Percentiles rank a stretch among this genome's conserved stretches.
Conservation (phyloP, 1,140 invertebrate genomes). For the Drosophila mojavensis region DNA sequence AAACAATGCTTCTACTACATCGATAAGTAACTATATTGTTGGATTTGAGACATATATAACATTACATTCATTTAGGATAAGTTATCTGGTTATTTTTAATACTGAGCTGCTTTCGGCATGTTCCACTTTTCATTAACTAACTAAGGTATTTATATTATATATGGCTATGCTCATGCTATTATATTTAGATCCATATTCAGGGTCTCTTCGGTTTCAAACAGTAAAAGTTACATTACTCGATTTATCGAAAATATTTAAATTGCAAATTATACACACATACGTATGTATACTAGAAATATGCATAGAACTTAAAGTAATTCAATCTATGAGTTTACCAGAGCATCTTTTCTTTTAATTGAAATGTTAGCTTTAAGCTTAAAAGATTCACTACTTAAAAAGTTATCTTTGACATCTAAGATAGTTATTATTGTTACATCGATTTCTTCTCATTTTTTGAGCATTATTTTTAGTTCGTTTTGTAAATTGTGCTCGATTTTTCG, state of each 20-base stretch:
- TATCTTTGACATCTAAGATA: slow-evolving; percentile 31
- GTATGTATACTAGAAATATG: slow-evolving; percentile 2
- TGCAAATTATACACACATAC: slow-evolving; percentile 14
- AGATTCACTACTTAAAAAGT: slow-evolving; percentile 55
- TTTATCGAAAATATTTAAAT: slow-evolving; percentile 28
- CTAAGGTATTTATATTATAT: slow-evolving; percentile 49
- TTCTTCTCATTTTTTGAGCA: slow-evolving; percentile 43
- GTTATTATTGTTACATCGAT: slow-evolving; percentile 15
- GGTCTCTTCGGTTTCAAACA: slow-evolving; percentile 5
- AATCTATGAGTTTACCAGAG: slow-evolving; percentile 30
- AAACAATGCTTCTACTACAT: slow-evolving; percentile 32
- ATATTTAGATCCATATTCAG: background rate
- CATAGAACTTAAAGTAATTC: slow-evolving; percentile 30
- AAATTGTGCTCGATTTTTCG: slow-evolving; percentile 33
- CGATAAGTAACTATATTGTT: slow-evolving; percentile 29
- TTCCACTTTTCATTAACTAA: slow-evolving; percentile 53
- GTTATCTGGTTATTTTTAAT: slow-evolving; percentile 41
- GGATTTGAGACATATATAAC: slow-evolving; percentile 24
- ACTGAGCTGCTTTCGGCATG: slow-evolving; percentile 52
- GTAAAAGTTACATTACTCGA: slow-evolving; percentile 13
- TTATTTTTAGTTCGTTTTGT: slow-evolving; percentile 26
- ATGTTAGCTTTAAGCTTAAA: slow-evolving; percentile 24
- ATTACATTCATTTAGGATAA: slow-evolving; percentile 23
- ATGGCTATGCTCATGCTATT: slow-evolving; percentile 56
- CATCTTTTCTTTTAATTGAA: slow-evolving; percentile 51